Conservation (phyloP, 2,888 invertebrate species). For the Mylabris sibirica region DNA sequence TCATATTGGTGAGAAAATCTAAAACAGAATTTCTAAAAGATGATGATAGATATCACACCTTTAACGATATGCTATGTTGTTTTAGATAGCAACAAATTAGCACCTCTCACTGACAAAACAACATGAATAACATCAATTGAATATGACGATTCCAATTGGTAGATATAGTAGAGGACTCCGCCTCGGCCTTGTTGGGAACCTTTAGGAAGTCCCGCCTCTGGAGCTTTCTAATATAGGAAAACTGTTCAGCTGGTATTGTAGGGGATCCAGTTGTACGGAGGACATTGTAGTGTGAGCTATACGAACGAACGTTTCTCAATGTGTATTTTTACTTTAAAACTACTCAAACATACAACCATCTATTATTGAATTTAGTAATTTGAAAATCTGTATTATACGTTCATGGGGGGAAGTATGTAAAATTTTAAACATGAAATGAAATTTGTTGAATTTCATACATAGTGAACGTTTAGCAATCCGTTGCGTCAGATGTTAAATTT, state of each 20-base stretch:
- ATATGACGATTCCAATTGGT: conserved; percentile 28
- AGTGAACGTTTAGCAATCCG: conserved; percentile 12
- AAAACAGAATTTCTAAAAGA: background rate
- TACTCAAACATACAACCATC: background rate
- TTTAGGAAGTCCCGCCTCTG: conserved; percentile 46
- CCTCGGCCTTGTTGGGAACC: conserved; percentile 50
- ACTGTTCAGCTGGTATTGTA: conserved; percentile 39
- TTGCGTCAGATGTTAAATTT: conserved; percentile 33
- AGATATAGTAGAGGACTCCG: conserved; percentile 39
- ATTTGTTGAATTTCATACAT: background rate
- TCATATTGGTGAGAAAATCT: background rate
- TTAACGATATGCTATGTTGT: conserved; percentile 20
- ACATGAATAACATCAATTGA: conserved; percentile 40
- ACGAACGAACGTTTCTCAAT: background rate
- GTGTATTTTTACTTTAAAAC: background rate
- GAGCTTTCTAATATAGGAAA: conserved; percentile 52
- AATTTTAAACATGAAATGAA: background rate
- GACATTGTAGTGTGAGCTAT: conserved; percentile 19
- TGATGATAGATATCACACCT: conserved; percentile 32
- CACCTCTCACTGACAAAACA: conserved; percentile 43
- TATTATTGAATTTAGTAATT: background rate
- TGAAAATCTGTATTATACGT: background rate
- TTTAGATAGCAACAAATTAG: conserved; percentile 51
- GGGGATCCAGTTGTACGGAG: conserved; percentile 40
- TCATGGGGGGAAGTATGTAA: background rate